A percentile compares a stretch with the other conserved stretches of the same genome.
Evolutionary conservation across 2,797 vertebrate species (phyloP).

Genomic region (Remorina albescens): DNA sequence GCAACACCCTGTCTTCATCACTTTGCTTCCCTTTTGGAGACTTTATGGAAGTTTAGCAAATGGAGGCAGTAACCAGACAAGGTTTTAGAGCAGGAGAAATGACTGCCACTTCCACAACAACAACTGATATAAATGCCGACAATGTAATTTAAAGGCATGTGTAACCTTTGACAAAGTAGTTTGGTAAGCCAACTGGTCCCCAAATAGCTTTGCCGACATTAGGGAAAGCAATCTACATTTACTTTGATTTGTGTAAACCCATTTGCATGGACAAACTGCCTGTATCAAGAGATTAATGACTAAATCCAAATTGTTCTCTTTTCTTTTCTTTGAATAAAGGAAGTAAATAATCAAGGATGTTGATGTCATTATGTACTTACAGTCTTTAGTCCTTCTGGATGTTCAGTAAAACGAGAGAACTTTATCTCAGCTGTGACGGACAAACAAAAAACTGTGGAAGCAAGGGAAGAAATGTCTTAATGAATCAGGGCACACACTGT

Average conservation of each 20-base stretch:
- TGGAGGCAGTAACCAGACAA: constrained; percentile 59
- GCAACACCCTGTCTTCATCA: constrained; percentile 64
- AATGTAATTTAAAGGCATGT: constrained; percentile 74
- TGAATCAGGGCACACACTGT: constrained; percentile 60
- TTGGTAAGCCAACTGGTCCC: constrained; percentile 51
- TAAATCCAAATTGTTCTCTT: constrained; percentile 75
- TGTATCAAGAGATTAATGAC: constrained; percentile 78
- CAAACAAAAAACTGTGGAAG: constrained; percentile 67
- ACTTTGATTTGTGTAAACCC: constrained; percentile 77
- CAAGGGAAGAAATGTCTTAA: constrained; percentile 64
- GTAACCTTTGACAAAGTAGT: constrained; percentile 75
- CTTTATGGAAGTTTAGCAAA: constrained; percentile 76
- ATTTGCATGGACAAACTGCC: constrained; percentile 71
- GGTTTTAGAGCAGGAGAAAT: constrained; percentile 65
- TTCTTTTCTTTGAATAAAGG: constrained; percentile 68
- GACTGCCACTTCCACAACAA: constrained; percentile 55
- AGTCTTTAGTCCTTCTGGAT: constrained; percentile 65
- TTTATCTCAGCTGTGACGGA: constrained; percentile 80
- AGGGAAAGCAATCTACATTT: constrained; percentile 70
- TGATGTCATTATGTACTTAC: constrained; percentile 72
- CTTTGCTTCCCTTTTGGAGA: constrained; percentile 73
- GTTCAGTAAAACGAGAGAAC: constrained; percentile 71
- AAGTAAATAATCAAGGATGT: constrained; percentile 73
- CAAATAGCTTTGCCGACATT: constrained; percentile 71
- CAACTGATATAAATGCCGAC: constrained; percentile 69